Base-by-base conservation (phyloP, 1,140 invertebrate species). In the Listronotus bonariensis region DNA sequence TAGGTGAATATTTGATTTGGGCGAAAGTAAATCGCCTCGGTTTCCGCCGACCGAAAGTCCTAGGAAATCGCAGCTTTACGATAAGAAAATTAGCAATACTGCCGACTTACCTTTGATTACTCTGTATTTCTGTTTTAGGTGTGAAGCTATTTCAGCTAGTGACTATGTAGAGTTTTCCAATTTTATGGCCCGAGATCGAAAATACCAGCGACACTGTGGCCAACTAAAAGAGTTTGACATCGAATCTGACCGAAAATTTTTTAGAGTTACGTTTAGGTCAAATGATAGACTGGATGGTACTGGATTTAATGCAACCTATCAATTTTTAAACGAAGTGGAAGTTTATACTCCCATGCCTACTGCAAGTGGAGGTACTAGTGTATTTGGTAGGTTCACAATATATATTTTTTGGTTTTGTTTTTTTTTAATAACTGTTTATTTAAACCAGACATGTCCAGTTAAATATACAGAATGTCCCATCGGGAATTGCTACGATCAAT, bases 81-180 rank as follows among this genome's bases (percentile, higher is more conserved):
- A 12, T n/a, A n/a, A n/a, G n/a, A n/a, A n/a, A n/a, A n/a, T n/a
- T n/a, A n/a, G n/a, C n/a, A n/a, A n/a, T n/a, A n/a, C n/a, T n/a
- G n/a, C n/a, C n/a, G n/a, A n/a, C n/a, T n/a, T n/a, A n/a, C n/a
- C n/a, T n/a, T n/a, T n/a, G 10, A 17, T 17, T 0, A n/a, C 15
- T 46, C 12, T n/a, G 7, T 46, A 20, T 61, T 63, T 52, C n/a
- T 65, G 20, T 72, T 70, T 80, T 80, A 96, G 94, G 67, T 97
- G 95, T 77, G 89, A 92, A 73, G 88, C 89, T 46, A 83, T 87
- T 42, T 92, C 92, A 10, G 90, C 92, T 3, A 96, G 93, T 73
- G 95, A 97, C 79, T 97, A 91, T 78, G 89, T 97, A 34, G 93
- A 96, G 78, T 96, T 98, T 78, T 96, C 93, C 12, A 97, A 97